A percentile compares a stretch with the other conserved stretches of the same genome.
Evolutionary conservation across 2,113 vertebrate genomes (phyloP).

Genomic region (Calyptommatus sinebrachiatus): DNA sequence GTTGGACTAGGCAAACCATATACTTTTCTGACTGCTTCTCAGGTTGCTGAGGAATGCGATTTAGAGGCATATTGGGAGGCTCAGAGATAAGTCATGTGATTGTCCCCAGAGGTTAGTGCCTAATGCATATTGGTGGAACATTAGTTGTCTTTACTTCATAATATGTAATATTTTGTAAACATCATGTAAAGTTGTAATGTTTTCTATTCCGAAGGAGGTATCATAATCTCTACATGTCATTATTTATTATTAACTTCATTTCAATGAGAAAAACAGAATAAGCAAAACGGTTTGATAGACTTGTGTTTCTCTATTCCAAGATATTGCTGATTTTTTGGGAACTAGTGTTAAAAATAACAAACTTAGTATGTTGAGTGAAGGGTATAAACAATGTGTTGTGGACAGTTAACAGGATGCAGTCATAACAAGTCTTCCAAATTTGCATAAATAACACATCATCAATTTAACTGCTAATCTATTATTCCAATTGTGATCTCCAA

Average conservation of each 20-base stretch:
- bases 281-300: conserved; percentile 18
- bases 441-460: conserved; percentile 57
- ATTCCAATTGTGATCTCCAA: conserved; percentile 57
- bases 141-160: not conserved
- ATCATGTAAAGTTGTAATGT: not conserved
- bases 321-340: not conserved
- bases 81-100: too few species aligned
- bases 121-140: not conserved
- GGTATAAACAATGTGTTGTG: conserved; percentile 51
- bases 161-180: not conserved
- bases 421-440: conserved; percentile 56
- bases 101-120: too few species aligned
- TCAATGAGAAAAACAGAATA: conserved; percentile 20
- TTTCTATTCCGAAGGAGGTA: not conserved
- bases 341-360: conserved; percentile 47
- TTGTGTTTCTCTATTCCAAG: conserved; percentile 22
- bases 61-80: too few species aligned
- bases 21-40: too few species aligned
- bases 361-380: conserved; percentile 43
- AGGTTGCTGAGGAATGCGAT: too few species aligned
- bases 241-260: conserved; percentile 2
- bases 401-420: conserved; percentile 47
- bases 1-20: too few species aligned
- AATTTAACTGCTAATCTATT: conserved; percentile 68
- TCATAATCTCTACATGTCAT: not conserved